Base-by-base conservation (phyloP, 1,140 invertebrate genomes). In the Rhagoletis zephyria region DNA sequence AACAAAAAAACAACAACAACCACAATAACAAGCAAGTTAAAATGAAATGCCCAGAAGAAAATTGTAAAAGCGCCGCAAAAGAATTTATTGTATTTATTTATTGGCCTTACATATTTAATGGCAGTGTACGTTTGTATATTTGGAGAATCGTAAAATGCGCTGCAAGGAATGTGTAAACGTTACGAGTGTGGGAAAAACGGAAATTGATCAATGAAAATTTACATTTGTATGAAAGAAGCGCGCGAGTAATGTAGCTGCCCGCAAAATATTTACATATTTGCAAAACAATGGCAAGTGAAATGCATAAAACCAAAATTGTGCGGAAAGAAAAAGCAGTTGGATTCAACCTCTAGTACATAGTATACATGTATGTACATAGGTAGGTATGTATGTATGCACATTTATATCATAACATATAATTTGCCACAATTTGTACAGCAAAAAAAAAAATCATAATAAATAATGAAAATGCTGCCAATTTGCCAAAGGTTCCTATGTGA, bases 141-240 rank as follows among this genome's bases (percentile, higher is more conserved):
- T 63, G 61, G 61, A 63, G 16, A 63, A 16, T 63, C 61, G 2
- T n/a, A 14, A 63, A 63, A 63, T 14, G 12, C 61, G 9, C 9
- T 14, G 12, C 61, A 0, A 63, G 61, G n/a, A 63, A 63, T 63
- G 12, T 14, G n/a, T 14, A 16, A n/a, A 14, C 61, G 61, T 63
- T 14, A 12, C 4, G 16, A 14, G 40, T 74, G 16, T 56, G 74
- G 4, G 74, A 19, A 12, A 77, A 74, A 51, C 45, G 74, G 45
- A 77, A 77, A 77, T 77, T 77, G 45, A 56, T 77, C 45, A 77
- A 77, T 77, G 74, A 77, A 77, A 51, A 45, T 77, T 77, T 45
- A 16, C n/a, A 16, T 77, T 77, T 77, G 45, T 70, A 30, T 70
- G 42, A 4, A 70, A 56, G 5, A 70, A 56, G 5, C 51, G 51